These are phyloP conservation scores for Scaptomyza montana DNA, from an alignment of 1,140 invertebrate species.

Conservation along the genomic window DNA sequence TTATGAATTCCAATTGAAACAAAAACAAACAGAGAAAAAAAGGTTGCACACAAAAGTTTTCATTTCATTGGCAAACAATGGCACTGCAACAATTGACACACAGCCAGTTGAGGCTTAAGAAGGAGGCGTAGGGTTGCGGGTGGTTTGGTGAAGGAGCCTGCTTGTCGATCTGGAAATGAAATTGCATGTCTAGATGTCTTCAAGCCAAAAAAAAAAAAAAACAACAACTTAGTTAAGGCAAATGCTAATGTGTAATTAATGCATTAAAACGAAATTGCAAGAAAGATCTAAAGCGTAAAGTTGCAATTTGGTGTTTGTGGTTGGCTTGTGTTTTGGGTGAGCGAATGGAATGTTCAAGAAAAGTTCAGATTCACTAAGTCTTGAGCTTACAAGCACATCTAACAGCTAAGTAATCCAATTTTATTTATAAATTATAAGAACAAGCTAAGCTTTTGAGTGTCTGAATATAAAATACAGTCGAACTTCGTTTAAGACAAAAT, in stretches of 20 bases:
- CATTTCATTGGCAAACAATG: constrained; percentile 64
- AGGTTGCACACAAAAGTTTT: constrained; percentile 43
- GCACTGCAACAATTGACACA: constrained; percentile 63
- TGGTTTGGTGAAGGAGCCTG: background rate
- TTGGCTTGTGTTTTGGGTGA: constrained; percentile 7
- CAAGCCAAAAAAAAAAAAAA: constrained; percentile 21
- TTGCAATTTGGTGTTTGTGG: constrained; percentile 24
- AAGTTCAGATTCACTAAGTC: background rate
- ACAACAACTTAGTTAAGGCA: constrained; percentile 24
- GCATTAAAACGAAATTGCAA: constrained; percentile 58
- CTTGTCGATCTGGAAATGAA: constrained; percentile 26
- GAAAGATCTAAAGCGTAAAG: constrained; percentile 53
- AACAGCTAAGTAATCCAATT: background rate
- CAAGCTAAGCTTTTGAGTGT: too few relatives aligned
- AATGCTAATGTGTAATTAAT: constrained; percentile 73
- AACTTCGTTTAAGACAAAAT: too few relatives aligned
- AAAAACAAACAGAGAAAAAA: too few relatives aligned
- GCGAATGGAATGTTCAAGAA: constrained; percentile 26
- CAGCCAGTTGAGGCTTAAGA: constrained; percentile 9
- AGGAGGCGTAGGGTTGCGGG: background rate
- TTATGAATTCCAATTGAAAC: constrained; percentile 61
- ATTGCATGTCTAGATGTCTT: constrained; percentile 60
- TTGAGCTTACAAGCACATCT: background rate
- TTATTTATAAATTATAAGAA: too few relatives aligned
- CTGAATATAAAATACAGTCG: too few relatives aligned